Evolutionary conservation across 2,888 invertebrate species (phyloP), one percentile per base, ranked within the genome.

Genomic region (Leptura quadrifasciata): DNA sequence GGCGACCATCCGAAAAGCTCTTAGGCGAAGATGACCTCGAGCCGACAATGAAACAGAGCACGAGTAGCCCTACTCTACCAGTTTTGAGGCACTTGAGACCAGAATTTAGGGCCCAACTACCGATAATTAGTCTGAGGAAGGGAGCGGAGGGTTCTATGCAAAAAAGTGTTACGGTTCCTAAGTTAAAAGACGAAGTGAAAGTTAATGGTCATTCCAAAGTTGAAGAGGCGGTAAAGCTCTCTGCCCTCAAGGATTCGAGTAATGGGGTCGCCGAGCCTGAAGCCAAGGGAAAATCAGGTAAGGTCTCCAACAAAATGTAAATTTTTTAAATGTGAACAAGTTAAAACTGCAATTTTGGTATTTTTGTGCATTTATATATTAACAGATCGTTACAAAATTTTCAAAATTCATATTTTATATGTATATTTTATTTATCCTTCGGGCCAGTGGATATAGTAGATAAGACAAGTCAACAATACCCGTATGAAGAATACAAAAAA

Each of bases 61-160:
- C 84, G 8, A 89, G 88, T 79, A 88, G 87, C 81, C 87, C 91
- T 15, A 88, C 91, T 73, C 89, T 96, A 78, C 96, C 96, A 1
- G 96, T 97, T 15, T 88, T 97, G 79, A 92, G 96, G 88, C 96
- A 96, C 89, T 89, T 97, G 77, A 91, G 96, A 85, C 95, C 96
- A 0, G 96, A 97, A 86, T 97, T 97, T 87, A 91, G 96, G 21
- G 96, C 96, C 0, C 96, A 96, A 86, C 89, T 97, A 80, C 94
- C 95, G 0, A 92, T 94, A 20, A 88, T 93, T 39, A 93, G 92
- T 47, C 92, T 93, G 24, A 93, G 93, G 71, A 88, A 89, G 65
- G 86, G 85, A 65, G 84, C 82, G 54, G 77, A 81, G 20, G 76
- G 63, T 47, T 67, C 76, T 2, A 84, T 89, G 82, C 87, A 84